Percentiles rank a stretch among this genome's conserved stretches.
phyloP scores from a whole-genome alignment of 1,140 invertebrate genomes.

The Drosophila ironensis region DNA sequence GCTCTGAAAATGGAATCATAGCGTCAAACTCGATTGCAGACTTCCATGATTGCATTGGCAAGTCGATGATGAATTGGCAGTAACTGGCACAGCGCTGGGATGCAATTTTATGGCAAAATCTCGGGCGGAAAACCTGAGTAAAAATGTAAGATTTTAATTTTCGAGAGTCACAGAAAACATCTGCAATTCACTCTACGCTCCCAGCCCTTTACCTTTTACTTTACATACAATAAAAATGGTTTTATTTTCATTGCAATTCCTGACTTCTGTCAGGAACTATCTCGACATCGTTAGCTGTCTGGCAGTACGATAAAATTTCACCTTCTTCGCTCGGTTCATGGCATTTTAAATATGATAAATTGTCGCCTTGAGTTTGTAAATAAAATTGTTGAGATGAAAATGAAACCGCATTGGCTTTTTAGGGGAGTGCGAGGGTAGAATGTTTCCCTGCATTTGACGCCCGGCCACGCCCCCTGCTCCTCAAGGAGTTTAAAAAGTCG shows the following conservation, averaged over 20 bases:
- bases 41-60: slow-evolving; percentile 8
- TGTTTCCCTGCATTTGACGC: slow-evolving; percentile 47
- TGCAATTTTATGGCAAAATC: too few species aligned
- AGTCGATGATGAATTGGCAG: slow-evolving; percentile 14
- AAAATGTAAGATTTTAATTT: too few species aligned
- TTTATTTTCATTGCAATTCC: too few species aligned
- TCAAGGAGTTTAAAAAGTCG: slow-evolving; percentile 10
- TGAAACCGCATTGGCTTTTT: slow-evolving; percentile 14
- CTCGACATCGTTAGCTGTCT: neutral
- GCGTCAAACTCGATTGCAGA: slow-evolving; percentile 1
- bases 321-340: slow-evolving; percentile 32
- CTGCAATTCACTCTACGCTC: too few species aligned
- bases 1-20: slow-evolving; percentile 21
- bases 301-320: slow-evolving; percentile 4
- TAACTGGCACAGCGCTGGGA: neutral
- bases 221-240: too few species aligned
- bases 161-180: too few species aligned
- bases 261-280: neutral
- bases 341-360: slow-evolving; percentile 79
- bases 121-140: too few species aligned
- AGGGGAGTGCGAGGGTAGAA: neutral
- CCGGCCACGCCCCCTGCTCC: slow-evolving; percentile 5
- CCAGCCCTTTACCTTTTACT: too few species aligned
- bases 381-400: slow-evolving; percentile 42
- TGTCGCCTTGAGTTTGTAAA: slow-evolving; percentile 23